A percentile compares a stretch with the other conserved stretches of the same genome.
phyloP scores from a whole-genome alignment of 2,797 vertebrate species.

The Leuciscus waleckii region DNA sequence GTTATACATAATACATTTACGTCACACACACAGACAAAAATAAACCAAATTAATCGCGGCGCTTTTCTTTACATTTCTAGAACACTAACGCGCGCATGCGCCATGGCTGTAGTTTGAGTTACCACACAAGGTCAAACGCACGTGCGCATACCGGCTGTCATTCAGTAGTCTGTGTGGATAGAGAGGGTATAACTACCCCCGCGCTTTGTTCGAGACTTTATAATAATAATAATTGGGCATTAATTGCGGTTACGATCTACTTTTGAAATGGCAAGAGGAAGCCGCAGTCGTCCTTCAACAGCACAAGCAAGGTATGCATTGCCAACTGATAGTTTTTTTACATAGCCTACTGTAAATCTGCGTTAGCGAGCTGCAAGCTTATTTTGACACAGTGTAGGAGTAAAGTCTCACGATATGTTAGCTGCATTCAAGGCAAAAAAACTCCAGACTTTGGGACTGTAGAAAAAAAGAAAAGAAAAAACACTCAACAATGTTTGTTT shows the following conservation, averaged over 20 bases:
- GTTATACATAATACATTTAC: neutral
- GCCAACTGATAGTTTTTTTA: neutral
- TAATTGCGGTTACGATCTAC: neutral
- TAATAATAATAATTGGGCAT: neutral
- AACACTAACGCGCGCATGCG: constrained; percentile 59
- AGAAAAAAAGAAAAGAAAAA: no score
- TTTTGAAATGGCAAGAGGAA: constrained; percentile 75
- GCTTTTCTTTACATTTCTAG: constrained; percentile 24
- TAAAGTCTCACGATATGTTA: neutral
- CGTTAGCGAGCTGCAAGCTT: neutral
- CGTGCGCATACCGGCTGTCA: constrained; percentile 22
- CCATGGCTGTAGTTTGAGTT: neutral
- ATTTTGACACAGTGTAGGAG: neutral
- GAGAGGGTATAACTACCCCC: neutral
- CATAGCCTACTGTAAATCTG: neutral
- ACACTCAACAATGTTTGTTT: neutral
- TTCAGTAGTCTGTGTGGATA: neutral
- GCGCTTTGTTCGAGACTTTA: neutral
- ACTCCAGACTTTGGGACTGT: neutral
- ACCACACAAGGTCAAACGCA: constrained; percentile 66
- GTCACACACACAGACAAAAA: no score
- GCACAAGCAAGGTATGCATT: constrained; percentile 71
- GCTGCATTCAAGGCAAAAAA: neutral
- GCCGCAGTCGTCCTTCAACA: constrained; percentile 72
- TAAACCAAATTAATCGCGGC: neutral